These are phyloP conservation scores for Ptilonorhynchus violaceus DNA, from an alignment of 2,113 vertebrate species.

Conservation along the genomic window DNA sequence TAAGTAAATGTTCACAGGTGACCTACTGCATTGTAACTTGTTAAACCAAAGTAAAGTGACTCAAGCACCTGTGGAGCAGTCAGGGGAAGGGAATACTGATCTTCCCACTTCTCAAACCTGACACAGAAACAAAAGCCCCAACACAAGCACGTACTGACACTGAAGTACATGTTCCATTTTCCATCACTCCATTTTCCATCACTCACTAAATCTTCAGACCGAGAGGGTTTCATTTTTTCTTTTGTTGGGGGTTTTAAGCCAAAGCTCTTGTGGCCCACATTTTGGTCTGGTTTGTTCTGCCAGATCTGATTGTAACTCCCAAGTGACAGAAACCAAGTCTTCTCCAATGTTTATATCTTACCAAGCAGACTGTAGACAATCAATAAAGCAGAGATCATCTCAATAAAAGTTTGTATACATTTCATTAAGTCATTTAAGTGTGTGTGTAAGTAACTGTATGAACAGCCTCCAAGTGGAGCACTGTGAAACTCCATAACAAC, in stretches of 20 bases:
- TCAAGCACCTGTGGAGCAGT: neutral
- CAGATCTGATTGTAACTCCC: neutral
- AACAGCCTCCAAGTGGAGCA: neutral
- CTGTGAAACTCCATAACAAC: neutral
- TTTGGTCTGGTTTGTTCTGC: neutral
- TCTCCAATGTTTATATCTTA: neutral
- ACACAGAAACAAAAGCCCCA: neutral
- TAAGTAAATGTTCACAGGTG: neutral
- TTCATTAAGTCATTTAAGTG: neutral
- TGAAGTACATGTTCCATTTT: neutral
- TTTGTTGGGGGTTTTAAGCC: neutral
- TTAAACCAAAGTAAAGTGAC: neutral
- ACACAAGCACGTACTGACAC: accelerated
- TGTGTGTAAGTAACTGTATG: neutral
- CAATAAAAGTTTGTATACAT: neutral
- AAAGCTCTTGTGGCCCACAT: neutral
- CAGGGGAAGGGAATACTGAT: neutral
- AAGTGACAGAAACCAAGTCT: neutral
- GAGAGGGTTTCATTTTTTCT: neutral
- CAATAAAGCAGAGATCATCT: neutral
- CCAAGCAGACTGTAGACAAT: neutral
- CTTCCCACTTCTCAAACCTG: neutral
- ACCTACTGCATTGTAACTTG: neutral
- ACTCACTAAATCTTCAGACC: neutral
- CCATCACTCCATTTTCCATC: neutral